phyloP scores from a whole-genome alignment of 2,888 invertebrate species.

The Ditylenchus weischeri region DNA sequence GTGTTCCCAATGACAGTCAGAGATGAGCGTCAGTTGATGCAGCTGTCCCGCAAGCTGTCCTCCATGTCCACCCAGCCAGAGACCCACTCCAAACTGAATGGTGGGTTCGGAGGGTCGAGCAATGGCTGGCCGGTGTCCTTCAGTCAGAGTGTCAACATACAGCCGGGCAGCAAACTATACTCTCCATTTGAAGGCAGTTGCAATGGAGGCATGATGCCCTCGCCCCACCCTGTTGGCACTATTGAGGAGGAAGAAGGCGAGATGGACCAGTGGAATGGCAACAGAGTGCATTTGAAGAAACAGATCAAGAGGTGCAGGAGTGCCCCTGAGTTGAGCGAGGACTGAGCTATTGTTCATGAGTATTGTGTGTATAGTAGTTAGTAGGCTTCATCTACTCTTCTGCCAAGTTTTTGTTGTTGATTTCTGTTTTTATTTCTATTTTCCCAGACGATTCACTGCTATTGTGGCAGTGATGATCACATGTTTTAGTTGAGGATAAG shows the following conservation, averaged over 20 bases:
- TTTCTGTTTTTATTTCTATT: neutral
- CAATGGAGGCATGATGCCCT: no score
- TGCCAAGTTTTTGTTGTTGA: neutral
- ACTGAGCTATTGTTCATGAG: neutral
- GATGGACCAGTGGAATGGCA: neutral
- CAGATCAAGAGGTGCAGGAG: constrained; percentile 5
- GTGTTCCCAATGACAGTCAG: constrained; percentile 28
- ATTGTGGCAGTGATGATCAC: neutral
- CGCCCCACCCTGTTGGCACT: neutral
- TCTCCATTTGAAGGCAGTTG: no score
- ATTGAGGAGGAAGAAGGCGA: constrained; percentile 6
- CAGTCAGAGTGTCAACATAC: neutral
- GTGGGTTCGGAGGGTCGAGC: neutral
- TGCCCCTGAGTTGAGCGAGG: constrained; percentile 6
- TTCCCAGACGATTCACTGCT: constrained; percentile 10
- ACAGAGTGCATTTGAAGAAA: no score
- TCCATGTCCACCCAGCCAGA: constrained; percentile 6
- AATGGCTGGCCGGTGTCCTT: neutral
- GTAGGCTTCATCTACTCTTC: no score
- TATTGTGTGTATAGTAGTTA: no score
- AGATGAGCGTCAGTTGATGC: constrained; percentile 27
- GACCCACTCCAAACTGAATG: neutral
- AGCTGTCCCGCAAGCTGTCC: constrained; percentile 6
- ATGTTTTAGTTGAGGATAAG: no score
- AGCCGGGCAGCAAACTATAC: no score